A percentile compares a stretch with the other conserved stretches of the same genome.
phyloP scores from a whole-genome alignment of 35 echinoderm and acorn worm genomes.

The Ptychodera flava region DNA sequence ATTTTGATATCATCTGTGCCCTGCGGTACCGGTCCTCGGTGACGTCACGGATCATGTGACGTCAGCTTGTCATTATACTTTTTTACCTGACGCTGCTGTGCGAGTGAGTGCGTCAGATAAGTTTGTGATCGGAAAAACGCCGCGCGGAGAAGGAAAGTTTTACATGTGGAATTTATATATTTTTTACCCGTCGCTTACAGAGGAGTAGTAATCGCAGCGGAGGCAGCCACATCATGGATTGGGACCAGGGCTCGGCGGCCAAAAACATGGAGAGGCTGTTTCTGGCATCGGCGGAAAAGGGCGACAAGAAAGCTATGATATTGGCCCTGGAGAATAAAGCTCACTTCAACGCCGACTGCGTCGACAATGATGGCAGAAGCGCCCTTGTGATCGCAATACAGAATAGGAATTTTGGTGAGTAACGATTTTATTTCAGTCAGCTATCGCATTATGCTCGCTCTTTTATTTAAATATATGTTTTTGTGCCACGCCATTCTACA shows the following conservation, averaged over 20 bases:
- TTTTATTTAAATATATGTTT: too few relatives aligned
- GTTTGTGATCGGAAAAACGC: too few relatives aligned
- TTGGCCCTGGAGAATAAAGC: constrained; percentile 90
- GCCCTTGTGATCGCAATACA: constrained; percentile 87
- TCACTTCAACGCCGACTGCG: constrained; percentile 79
- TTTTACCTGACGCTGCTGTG: too few relatives aligned
- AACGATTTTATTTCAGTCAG: background rate
- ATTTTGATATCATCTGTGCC: too few relatives aligned
- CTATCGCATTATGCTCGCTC: too few relatives aligned
- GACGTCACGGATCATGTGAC: too few relatives aligned
- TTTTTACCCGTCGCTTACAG: background rate
- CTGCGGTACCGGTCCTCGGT: too few relatives aligned
- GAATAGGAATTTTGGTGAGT: constrained; percentile 91
- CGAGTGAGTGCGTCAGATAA: too few relatives aligned
- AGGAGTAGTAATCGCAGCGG: background rate
- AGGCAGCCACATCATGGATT: background rate
- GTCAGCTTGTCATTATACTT: too few relatives aligned
- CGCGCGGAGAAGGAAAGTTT: too few relatives aligned
- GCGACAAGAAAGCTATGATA: constrained; percentile 94
- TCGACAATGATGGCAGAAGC: constrained; percentile 74
- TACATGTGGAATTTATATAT: too few relatives aligned
- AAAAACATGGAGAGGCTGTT: constrained; percentile 85
- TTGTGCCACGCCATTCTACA: too few relatives aligned
- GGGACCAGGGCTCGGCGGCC: background rate
- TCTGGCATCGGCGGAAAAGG: constrained; percentile 88